phyloP scores from a whole-genome alignment of 2,797 vertebrate genomes.

The Leontocebus nigricollis region DNA sequence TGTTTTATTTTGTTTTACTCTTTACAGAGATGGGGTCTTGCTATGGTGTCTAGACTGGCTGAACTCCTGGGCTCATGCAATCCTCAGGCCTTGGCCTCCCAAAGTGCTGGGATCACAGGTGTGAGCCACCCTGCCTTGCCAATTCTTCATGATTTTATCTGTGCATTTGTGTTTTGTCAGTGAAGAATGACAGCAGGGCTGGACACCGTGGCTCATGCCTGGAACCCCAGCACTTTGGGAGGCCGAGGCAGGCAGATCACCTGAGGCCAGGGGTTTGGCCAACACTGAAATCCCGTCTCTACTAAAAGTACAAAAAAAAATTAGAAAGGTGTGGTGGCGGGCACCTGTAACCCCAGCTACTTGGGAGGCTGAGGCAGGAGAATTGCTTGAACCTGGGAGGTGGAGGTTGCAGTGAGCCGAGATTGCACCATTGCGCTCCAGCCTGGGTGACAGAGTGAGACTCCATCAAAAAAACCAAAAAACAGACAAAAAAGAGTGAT shows the following conservation, averaged over 20 bases:
- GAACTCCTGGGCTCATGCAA: not conserved
- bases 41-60: not conserved
- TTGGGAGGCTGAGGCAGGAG: not conserved
- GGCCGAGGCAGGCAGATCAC: not conserved
- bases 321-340: not conserved
- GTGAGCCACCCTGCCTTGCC: not conserved
- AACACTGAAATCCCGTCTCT: accelerated
- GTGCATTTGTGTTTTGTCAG: not conserved
- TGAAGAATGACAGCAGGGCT: not conserved
- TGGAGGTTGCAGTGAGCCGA: not conserved
- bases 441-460: not conserved
- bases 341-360: not conserved
- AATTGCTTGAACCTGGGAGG: not conserved
- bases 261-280: not conserved
- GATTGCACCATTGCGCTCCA: accelerated
- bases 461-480: not conserved
- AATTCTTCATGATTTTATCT: not conserved
- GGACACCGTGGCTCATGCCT: not conserved
- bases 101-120: not conserved
- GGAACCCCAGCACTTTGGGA: not conserved
- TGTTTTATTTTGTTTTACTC: not conserved
- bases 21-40: not conserved
- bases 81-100: not conserved
- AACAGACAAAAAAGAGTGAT: not conserved
- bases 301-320: not conserved